Evolutionary conservation across 2,797 vertebrate genomes (phyloP), one percentile per base, ranked within the genome.

Genomic region (Sebastes miniatus): DNA sequence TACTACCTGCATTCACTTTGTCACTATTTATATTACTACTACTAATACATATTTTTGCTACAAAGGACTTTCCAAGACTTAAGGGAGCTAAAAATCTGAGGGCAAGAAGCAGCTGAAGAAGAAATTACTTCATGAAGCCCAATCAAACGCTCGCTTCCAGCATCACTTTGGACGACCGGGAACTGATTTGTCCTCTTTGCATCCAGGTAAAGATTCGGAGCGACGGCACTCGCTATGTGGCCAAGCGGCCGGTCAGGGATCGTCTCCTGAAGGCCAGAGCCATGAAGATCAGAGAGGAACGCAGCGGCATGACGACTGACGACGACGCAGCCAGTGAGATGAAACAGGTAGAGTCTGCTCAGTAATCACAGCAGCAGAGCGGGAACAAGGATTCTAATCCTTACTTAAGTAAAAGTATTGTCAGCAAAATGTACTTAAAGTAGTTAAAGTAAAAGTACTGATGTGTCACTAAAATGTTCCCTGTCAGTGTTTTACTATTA

Each of bases 241-340:
- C 96, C 76, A 97, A 97, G 76, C 93, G 97, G 0, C 97, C 97
- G 0, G 97, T 97, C 16, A 92, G 97, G 0, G 97, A 97, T 74
- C 95, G 96, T 4, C 92, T 97, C 5, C 93, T 97, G 1, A 97
- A 97, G 61, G 96, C 96, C 1, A 87, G 97, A 4, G 97, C 97
- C 43, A 95, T 97, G 86, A 96, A 97, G 90, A 97, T 97, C 88
- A 92, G 96, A 2, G 96, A 97, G 88, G 97, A 97, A 2, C 96
- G 96, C 20, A 97, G 96, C 2, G 96, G 97, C 50, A 96, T 96
- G 93, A 97, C 97, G 10, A 97, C 96, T 0, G 97, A 97, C 0
- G 97, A 97, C 0, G 96, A 97, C 0, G 96, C 96, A 0, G 93
- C 95, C 8, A 97, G 96, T 1, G 97, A 97, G 84, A 95, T 97